phyloP scores from a whole-genome alignment of 2,888 invertebrate species.

The Pseudeuparius sepicola region DNA sequence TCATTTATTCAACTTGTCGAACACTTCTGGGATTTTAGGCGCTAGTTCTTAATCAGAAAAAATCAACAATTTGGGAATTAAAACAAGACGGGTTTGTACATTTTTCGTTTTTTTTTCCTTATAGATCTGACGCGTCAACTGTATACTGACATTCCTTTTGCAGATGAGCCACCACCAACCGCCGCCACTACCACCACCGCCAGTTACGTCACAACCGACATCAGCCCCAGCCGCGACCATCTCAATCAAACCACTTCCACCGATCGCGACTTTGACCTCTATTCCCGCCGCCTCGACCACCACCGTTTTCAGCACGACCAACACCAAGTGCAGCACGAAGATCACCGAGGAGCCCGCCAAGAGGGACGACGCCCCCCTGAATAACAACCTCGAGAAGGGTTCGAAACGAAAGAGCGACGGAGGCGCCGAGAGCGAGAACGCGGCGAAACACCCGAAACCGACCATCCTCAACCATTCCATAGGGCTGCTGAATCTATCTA shows the following conservation, averaged over 20 bases:
- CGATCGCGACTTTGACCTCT: too few species aligned
- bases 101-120: too few species aligned
- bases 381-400: background rate
- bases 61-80: too few species aligned
- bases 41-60: too few species aligned
- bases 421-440: constrained; percentile 18
- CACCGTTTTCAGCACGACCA: constrained; percentile 31
- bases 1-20: too few species aligned
- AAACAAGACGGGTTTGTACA: too few species aligned
- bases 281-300: constrained; percentile 27
- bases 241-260: too few species aligned
- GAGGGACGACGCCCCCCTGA: background rate
- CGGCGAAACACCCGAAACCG: constrained; percentile 32
- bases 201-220: constrained; percentile 18
- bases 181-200: constrained; percentile 12
- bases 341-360: background rate
- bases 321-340: constrained; percentile 30
- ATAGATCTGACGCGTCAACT: too few species aligned
- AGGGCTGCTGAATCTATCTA: constrained; percentile 34
- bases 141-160: too few species aligned
- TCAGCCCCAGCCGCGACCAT: too few species aligned
- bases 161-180: too few species aligned
- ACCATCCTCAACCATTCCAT: constrained; percentile 33
- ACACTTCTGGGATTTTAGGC: too few species aligned
- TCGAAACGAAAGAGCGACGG: constrained; percentile 24